These are phyloP conservation scores for Plagiodera versicolora DNA, from an alignment of 2,888 invertebrate genomes.

Conservation along the genomic window DNA sequence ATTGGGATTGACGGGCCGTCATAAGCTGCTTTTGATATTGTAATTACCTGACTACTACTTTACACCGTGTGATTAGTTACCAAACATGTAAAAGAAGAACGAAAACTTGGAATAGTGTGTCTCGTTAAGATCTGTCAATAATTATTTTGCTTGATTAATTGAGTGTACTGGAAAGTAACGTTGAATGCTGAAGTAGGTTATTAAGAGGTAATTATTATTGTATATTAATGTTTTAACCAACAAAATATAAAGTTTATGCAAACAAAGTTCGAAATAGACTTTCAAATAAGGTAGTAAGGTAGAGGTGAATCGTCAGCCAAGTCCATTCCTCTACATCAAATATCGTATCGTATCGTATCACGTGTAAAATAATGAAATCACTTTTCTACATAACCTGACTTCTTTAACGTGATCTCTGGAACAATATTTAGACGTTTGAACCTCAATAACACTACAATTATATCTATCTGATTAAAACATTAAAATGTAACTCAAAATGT, in stretches of 20 bases:
- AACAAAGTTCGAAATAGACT: not conserved
- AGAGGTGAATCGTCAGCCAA: not conserved
- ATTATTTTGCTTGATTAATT: slow-evolving; percentile 6
- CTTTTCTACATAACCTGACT: too few relatives aligned
- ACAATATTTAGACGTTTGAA: too few relatives aligned
- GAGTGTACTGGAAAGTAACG: not conserved
- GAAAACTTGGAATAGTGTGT: slow-evolving; percentile 4
- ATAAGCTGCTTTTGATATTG: slow-evolving; percentile 43
- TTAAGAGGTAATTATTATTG: not conserved
- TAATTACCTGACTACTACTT: slow-evolving; percentile 42
- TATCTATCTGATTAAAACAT: not conserved
- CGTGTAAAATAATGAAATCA: too few relatives aligned
- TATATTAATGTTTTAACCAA: too few relatives aligned
- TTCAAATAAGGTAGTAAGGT: too few relatives aligned
- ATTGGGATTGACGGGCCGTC: slow-evolving; percentile 43
- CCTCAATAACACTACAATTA: too few relatives aligned
- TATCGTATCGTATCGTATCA: too few relatives aligned
- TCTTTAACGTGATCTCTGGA: too few relatives aligned
- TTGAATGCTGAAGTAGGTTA: not conserved
- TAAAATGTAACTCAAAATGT: not conserved
- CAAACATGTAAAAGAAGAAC: slow-evolving; percentile 1
- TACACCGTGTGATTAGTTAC: slow-evolving; percentile 21
- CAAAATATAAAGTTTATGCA: not conserved
- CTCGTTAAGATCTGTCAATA: slow-evolving; percentile 13
- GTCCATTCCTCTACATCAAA: too few relatives aligned